Percentiles rank a stretch among this genome's conserved stretches.
Conservation (phyloP, 2,113 vertebrate species). For the Mionectes macconnelli region DNA sequence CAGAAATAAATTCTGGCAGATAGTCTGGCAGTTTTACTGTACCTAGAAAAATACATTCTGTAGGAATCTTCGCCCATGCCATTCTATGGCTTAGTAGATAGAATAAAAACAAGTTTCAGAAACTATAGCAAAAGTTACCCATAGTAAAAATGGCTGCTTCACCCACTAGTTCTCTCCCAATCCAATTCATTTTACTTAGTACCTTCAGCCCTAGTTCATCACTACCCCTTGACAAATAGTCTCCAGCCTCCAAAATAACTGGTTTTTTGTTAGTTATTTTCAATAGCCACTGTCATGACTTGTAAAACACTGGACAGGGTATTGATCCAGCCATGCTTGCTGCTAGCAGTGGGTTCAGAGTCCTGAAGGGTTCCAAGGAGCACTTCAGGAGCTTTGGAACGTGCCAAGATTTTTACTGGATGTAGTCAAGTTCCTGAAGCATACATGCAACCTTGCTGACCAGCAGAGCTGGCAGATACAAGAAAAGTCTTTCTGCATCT, state of each 20-base stretch:
- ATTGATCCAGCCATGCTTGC: not conserved
- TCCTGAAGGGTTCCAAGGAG: not conserved
- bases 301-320: not conserved
- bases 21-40: conserved; percentile 34
- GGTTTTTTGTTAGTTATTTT: not conserved
- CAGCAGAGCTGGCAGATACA: not conserved
- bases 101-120: not conserved
- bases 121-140: not conserved
- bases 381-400: not conserved
- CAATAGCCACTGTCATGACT: not conserved
- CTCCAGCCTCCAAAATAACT: not conserved
- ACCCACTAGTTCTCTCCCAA: not conserved
- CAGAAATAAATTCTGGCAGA: conserved; percentile 44
- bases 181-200: not conserved
- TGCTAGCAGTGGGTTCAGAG: too few relatives aligned
- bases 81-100: conserved; percentile 1
- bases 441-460: not conserved
- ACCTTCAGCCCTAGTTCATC: not conserved
- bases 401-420: not conserved
- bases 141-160: not conserved
- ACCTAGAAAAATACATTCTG: not conserved
- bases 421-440: not conserved
- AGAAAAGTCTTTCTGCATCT: not conserved
- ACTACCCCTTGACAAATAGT: not conserved
- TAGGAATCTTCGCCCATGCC: not conserved